A percentile compares a stretch with the other conserved stretches of the same genome.
phyloP scores from a whole-genome alignment of 2,888 invertebrate species.

The Argynnis bischoffii region DNA sequence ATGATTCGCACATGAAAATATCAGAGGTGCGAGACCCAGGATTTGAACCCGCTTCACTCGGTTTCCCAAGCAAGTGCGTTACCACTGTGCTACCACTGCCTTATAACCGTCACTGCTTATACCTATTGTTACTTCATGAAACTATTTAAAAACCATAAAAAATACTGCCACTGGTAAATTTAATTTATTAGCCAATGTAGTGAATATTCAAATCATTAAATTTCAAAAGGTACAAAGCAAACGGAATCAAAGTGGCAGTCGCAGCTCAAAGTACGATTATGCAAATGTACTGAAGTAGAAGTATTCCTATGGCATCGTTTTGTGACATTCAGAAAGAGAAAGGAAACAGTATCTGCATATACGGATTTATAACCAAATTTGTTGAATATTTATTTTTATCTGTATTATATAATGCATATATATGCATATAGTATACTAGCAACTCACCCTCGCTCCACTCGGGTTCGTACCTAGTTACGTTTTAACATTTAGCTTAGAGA shows the following conservation, averaged over 20 bases:
- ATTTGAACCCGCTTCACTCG: too few species aligned
- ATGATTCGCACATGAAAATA: too few species aligned
- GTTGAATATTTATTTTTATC: too few species aligned
- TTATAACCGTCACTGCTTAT: too few species aligned
- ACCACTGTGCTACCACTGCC: too few species aligned
- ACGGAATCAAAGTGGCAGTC: slow-evolving; percentile 13
- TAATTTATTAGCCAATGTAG: neutral
- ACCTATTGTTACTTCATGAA: neutral
- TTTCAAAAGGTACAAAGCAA: slow-evolving; percentile 21
- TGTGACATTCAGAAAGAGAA: neutral
- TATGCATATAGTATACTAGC: too few species aligned
- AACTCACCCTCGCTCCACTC: too few species aligned
- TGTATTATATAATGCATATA: too few species aligned
- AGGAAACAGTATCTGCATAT: neutral
- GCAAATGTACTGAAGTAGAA: slow-evolving; percentile 22
- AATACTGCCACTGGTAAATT: neutral
- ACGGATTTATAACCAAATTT: neutral
- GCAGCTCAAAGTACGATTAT: slow-evolving; percentile 32
- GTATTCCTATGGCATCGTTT: slow-evolving; percentile 21
- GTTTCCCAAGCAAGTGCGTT: too few species aligned
- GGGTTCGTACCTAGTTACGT: too few species aligned
- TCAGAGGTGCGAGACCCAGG: too few species aligned
- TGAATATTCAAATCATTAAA: slow-evolving; percentile 6
- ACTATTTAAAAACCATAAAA: neutral
- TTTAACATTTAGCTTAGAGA: too few species aligned